Conservation (phyloP, 2,113 vertebrate species). For the Scomber scombrus region DNA sequence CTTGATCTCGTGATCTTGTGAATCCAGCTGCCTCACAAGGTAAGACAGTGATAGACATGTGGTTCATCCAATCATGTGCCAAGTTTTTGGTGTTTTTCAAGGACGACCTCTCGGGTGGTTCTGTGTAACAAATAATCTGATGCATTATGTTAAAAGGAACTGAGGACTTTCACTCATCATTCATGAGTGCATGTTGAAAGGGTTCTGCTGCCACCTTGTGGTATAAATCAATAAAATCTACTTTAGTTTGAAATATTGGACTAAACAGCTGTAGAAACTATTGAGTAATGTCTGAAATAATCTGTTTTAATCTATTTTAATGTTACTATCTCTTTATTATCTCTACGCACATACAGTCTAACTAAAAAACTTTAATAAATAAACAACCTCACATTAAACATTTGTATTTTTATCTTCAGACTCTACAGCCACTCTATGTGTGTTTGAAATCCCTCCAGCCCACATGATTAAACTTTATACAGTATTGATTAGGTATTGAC, state of each 20-base stretch:
- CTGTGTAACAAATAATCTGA: too few relatives aligned
- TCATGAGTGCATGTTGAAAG: background rate
- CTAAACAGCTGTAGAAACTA: too few relatives aligned
- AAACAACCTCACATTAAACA: background rate
- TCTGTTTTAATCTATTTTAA: background rate
- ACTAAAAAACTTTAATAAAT: background rate
- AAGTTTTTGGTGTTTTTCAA: too few relatives aligned
- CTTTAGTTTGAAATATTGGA: too few relatives aligned
- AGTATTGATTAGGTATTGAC: background rate
- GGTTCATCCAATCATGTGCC: too few relatives aligned
- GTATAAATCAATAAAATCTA: background rate
- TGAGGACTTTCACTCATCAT: background rate
- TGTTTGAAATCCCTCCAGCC: background rate
- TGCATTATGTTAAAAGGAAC: background rate
- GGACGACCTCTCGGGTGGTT: too few relatives aligned
- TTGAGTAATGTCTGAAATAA: background rate
- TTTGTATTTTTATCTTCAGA: too few relatives aligned
- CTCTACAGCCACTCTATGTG: background rate
- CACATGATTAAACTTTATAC: background rate
- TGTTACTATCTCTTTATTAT: background rate
- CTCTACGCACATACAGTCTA: background rate
- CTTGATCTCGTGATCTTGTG: too few relatives aligned
- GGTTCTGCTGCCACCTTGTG: constrained; percentile 59
- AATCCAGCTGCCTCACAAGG: too few relatives aligned
- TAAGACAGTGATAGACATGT: too few relatives aligned